Evolutionary conservation across 2,113 vertebrate genomes (phyloP).

Genomic region (Oryzias woworae): DNA sequence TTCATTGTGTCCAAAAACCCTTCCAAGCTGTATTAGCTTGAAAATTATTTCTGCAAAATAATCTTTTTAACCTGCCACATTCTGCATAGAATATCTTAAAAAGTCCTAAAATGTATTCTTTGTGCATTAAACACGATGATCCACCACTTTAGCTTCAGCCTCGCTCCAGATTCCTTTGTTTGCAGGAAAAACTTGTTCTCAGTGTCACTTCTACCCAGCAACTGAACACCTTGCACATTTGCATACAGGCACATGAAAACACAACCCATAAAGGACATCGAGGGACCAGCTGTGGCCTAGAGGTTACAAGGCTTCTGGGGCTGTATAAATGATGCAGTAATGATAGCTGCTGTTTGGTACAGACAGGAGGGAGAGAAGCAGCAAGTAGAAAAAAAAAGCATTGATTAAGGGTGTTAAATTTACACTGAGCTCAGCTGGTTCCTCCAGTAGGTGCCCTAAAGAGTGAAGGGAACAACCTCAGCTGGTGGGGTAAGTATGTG

Average conservation of each 20-base stretch:
- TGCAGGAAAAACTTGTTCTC: conserved; percentile 9
- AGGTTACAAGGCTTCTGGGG: conserved; percentile 58
- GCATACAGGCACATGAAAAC: conserved; percentile 28
- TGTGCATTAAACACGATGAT: conserved; percentile 11
- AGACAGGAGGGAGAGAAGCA: conserved; percentile 23
- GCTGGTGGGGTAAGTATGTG: conserved; percentile 26
- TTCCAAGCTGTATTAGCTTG: no score
- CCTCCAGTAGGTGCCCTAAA: conserved; percentile 44
- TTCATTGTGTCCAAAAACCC: no score
- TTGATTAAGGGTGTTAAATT: conserved; percentile 70
- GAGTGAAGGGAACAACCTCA: conserved; percentile 41
- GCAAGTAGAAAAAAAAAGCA: conserved; percentile 61
- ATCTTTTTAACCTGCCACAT: no score
- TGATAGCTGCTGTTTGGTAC: conserved; percentile 31
- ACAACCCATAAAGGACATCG: conserved; percentile 48
- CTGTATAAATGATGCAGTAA: conserved; percentile 74
- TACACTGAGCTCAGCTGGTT: conserved; percentile 69
- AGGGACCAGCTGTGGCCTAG: conserved; percentile 46
- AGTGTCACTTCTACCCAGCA: conserved; percentile 22
- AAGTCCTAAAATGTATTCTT: not conserved
- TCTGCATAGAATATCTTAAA: not conserved
- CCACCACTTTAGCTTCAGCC: not conserved
- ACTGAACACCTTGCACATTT: conserved; percentile 42
- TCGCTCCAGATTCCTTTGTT: conserved; percentile 20
- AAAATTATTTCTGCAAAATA: no score